Percentiles rank a stretch among this genome's conserved stretches.
phyloP scores from a whole-genome alignment of 1,140 invertebrate species.

The Fopius arisanus region DNA sequence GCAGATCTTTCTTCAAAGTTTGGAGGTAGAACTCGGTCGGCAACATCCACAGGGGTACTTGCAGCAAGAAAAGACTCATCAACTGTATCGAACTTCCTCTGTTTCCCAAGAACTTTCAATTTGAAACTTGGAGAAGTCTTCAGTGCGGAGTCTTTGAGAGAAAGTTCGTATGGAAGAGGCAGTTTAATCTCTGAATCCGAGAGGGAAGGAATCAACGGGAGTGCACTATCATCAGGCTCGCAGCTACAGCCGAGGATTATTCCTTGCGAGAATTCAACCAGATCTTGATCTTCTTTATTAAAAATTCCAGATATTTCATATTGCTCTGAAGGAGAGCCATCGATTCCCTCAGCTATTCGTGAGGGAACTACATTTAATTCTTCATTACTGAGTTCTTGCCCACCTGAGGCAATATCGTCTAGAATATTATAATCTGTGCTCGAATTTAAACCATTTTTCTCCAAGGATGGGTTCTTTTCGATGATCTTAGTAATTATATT shows the following conservation, averaged over 20 bases:
- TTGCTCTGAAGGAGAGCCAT: background rate
- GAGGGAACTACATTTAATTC: background rate
- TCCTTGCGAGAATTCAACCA: conserved; percentile 9
- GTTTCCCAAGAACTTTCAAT: conserved; percentile 29
- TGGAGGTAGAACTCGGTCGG: background rate
- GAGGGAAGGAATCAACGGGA: background rate
- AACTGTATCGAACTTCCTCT: conserved; percentile 18
- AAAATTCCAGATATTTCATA: background rate
- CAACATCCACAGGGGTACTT: conserved; percentile 21
- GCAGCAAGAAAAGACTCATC: conserved; percentile 25
- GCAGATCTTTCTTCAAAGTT: background rate
- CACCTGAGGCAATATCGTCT: conserved; percentile 23
- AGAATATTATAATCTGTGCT: conserved; percentile 47
- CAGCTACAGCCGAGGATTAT: conserved; percentile 7
- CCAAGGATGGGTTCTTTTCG: too few relatives aligned
- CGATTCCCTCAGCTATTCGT: background rate
- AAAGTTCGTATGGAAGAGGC: background rate
- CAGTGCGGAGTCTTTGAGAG: background rate
- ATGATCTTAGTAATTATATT: too few relatives aligned
- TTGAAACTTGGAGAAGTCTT: conserved; percentile 18
- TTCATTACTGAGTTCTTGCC: background rate
- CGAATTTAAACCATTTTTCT: background rate
- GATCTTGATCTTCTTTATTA: background rate
- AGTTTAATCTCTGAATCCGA: background rate
- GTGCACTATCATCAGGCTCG: background rate